These are phyloP conservation scores for Smittia aterrima DNA, from an alignment of 2,888 invertebrate species.

Conservation along the genomic window DNA sequence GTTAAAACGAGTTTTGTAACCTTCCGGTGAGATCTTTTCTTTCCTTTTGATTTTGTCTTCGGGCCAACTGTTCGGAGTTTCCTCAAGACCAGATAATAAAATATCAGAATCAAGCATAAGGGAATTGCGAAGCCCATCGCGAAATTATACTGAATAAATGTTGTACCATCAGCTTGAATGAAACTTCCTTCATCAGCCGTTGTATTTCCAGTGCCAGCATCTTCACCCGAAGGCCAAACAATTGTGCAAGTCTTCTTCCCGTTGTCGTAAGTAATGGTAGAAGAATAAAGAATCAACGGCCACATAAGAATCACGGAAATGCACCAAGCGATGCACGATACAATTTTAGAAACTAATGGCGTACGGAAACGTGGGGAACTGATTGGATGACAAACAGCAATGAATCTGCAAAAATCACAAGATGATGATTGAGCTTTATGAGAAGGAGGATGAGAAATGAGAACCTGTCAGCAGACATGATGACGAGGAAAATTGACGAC, in stretches of 20 bases:
- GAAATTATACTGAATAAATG: slow-evolving; percentile 87
- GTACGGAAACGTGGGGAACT: slow-evolving; percentile 76
- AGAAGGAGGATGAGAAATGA: neutral
- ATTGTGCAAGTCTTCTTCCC: slow-evolving; percentile 67
- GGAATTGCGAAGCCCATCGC: slow-evolving; percentile 86
- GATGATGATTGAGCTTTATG: neutral
- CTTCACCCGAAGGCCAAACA: slow-evolving; percentile 60
- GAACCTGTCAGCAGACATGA: slow-evolving; percentile 92
- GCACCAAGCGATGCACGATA: slow-evolving; percentile 76
- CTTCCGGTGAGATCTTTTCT: slow-evolving; percentile 83
- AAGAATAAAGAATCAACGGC: slow-evolving; percentile 78
- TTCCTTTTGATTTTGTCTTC: slow-evolving; percentile 84
- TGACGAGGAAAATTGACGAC: slow-evolving; percentile 84
- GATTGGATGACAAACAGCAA: slow-evolving; percentile 83
- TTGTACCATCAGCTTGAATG: slow-evolving; percentile 56
- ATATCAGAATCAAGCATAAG: slow-evolving; percentile 77
- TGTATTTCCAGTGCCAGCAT: neutral
- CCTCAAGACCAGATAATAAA: slow-evolving; percentile 84
- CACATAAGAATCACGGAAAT: slow-evolving; percentile 78
- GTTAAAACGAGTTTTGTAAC: slow-evolving; percentile 88
- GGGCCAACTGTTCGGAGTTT: slow-evolving; percentile 87
- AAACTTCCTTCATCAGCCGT: slow-evolving; percentile 56
- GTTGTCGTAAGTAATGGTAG: slow-evolving; percentile 58
- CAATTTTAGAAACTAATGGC: slow-evolving; percentile 73
- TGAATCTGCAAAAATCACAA: slow-evolving; percentile 46